Base-by-base conservation (phyloP, 30 jellyfish, hydroid and myxozoan genomes). In the Clytia hemisphaerica region DNA sequence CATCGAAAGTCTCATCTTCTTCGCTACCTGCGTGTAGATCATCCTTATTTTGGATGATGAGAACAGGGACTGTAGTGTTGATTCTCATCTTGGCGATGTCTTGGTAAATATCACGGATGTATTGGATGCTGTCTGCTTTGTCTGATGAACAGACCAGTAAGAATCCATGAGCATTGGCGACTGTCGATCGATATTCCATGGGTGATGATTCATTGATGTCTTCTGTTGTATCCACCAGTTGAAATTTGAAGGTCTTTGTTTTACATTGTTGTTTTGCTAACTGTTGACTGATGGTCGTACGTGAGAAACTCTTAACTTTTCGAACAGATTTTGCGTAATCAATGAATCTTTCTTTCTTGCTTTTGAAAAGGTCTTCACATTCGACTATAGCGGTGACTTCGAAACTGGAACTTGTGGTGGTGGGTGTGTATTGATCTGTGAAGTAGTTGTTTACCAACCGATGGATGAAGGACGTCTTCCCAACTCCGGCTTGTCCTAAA, bases 91-190 rank as follows among this genome's bases (percentile, higher is more conserved):
- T 33, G 25, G 25, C 30, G 35, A 57, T 57, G 48, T 57, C 70
- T 33, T 57, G 44, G 35, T n/a, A 57, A n/a, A 57, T 31, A 57
- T 57, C 30, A 1, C 30, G 25, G 25, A 57, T 6, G 42, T n/a
- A 57, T 16, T 57, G 44, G 15, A 57, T n/a, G 30, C 70, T 57
- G 30, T 14, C 35, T 22, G 42, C 45, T 21, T 57, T 57, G 35
- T 57, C 70, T 22, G 25, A 33, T n/a, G 70, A 57, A 33, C 70
- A 57, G 16, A 57, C 42, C 16, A 57, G 35, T 21, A 57, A 21
- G 35, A 57, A 57, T 28, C 70, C 70, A 31, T 57, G 70, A n/a
- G 70, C 70, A n/a, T 57, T 45, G 25, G 70, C 25, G 15, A 57
- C 44, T 7, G 42, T 33, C 16, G 70, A 38, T 6, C 70, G 70